Evolutionary conservation across 2,888 invertebrate species (phyloP).

Genomic region (Microplitis deprimator): DNA sequence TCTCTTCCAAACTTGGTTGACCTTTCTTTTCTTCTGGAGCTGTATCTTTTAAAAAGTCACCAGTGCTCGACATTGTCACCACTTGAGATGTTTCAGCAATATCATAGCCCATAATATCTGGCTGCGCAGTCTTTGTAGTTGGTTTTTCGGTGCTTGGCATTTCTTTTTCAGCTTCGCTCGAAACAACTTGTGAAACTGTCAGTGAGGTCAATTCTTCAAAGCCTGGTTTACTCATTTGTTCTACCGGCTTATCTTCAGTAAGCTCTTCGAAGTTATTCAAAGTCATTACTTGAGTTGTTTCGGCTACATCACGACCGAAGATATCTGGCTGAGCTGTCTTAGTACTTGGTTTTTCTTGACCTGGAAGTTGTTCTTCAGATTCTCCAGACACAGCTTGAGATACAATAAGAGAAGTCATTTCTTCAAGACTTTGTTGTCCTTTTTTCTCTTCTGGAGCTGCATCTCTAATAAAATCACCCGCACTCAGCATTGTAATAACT

Average conservation of each 20-base stretch:
- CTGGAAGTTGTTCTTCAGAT: conserved; percentile 45
- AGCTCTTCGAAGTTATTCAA: conserved; percentile 58
- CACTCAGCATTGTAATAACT: conserved; percentile 51
- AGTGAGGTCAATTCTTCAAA: conserved; percentile 52
- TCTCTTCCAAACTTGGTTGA: conserved; percentile 44
- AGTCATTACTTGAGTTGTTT: conserved; percentile 56
- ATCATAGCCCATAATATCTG: conserved; percentile 61
- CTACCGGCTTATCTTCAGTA: conserved; percentile 43
- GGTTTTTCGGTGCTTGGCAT: conserved; percentile 43
- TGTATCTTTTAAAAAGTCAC: conserved; percentile 45
- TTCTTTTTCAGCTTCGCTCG: conserved; percentile 51
- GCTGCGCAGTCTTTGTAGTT: conserved; percentile 49
- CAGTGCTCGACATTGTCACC: conserved; percentile 53
- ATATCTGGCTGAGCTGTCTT: conserved; percentile 64
- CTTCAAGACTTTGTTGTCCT: conserved; percentile 52
- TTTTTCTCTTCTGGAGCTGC: conserved; percentile 44
- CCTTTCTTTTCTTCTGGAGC: conserved; percentile 50
- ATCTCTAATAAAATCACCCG: conserved; percentile 44
- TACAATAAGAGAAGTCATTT: conserved; percentile 53
- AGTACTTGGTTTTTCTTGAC: conserved; percentile 56
- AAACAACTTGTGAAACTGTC: conserved; percentile 50
- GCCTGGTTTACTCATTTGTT: conserved; percentile 50
- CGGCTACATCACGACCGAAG: conserved; percentile 63
- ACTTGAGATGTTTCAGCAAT: conserved; percentile 67
- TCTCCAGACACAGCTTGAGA: conserved; percentile 54